Base-by-base conservation (phyloP, 2,888 invertebrate genomes). In the Euspilapteryx auroguttella region DNA sequence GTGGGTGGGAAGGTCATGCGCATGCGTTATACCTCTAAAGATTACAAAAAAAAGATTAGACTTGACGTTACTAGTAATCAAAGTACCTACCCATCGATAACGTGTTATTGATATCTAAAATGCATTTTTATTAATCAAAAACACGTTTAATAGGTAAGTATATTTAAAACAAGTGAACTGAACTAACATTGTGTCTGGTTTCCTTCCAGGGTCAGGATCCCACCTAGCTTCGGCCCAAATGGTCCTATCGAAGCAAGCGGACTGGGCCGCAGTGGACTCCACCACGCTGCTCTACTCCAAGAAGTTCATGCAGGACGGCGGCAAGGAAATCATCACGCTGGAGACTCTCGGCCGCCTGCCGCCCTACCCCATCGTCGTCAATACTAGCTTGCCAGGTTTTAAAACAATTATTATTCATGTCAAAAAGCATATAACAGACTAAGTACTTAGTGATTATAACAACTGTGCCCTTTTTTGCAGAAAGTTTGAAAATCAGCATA, bases 281-380 rank as follows among this genome's bases (percentile, higher is more conserved):
- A 79, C 78, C 24, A 78, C 79, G 15, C 61, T 83, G 7, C 46
- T 76, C 4, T 73, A 71, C 37, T 73, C 77, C 32, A 77, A 79
- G 40, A 71, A 71, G 38, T 68, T 63, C 37, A 71, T 82, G 62
- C 79, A 80, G 25, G 77, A 79, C 44, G 63, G 76, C 28, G 78
- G 77, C 12, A 77, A 78, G 39, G 78, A 81, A 27, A 61, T 83
- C 23, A 59, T 61, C 26, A 68, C 79, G 7, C 52, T 86, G 38
- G 77, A 78, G 36, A 82, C 83, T 14, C 56, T 85, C 39, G 87
- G 86, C 12, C 82, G 83, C 11, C 53, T 85, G 22, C 84, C 86
- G 2, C 80, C 84, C 1, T 84, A 85, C 41, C 82, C 84, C 2
- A 65, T 86, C 24, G 78, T 85, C 26, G 66, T 80, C 31, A 84